Conservation (phyloP, 2,888 invertebrate genomes). For the Nephrotoma appendiculata region DNA sequence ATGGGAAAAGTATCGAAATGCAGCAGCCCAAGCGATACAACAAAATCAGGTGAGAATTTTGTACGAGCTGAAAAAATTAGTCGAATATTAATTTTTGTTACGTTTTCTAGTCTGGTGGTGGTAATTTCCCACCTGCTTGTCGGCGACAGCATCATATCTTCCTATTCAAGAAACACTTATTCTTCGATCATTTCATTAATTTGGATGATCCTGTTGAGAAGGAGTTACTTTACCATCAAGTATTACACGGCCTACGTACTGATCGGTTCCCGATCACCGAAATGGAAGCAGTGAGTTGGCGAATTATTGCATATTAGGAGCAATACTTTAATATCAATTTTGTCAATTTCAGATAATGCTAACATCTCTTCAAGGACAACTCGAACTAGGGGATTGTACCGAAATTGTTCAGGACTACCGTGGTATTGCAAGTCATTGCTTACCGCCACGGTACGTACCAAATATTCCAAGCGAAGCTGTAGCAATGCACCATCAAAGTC, state of each 20-base stretch:
- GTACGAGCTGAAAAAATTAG: background rate
- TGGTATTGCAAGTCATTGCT: conserved; percentile 60
- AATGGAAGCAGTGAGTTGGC: conserved; percentile 63
- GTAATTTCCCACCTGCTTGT: conserved; percentile 36
- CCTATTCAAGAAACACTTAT: conserved; percentile 69
- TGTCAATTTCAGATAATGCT: conserved; percentile 63
- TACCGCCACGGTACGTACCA: conserved; percentile 70
- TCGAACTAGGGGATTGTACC: conserved; percentile 74
- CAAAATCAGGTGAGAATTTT: conserved; percentile 21
- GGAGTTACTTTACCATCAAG: conserved; percentile 86
- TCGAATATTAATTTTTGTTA: background rate
- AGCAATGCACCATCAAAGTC: conserved; percentile 78
- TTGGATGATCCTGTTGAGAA: conserved; percentile 78
- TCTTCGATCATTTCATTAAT: conserved; percentile 66
- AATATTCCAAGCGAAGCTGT: conserved; percentile 70
- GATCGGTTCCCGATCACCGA: conserved; percentile 87
- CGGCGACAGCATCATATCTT: conserved; percentile 48
- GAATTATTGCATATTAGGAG: too few relatives aligned
- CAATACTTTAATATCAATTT: conserved; percentile 17
- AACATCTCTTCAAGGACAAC: conserved; percentile 83
- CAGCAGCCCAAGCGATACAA: conserved; percentile 42
- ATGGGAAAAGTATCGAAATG: conserved; percentile 78
- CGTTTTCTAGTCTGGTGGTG: conserved; percentile 24
- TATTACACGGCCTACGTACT: conserved; percentile 75
- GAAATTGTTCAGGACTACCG: conserved; percentile 51